These are phyloP conservation scores for Hyposmocoma kahamanoa DNA, from an alignment of 1,140 invertebrate genomes.

Conservation along the genomic window DNA sequence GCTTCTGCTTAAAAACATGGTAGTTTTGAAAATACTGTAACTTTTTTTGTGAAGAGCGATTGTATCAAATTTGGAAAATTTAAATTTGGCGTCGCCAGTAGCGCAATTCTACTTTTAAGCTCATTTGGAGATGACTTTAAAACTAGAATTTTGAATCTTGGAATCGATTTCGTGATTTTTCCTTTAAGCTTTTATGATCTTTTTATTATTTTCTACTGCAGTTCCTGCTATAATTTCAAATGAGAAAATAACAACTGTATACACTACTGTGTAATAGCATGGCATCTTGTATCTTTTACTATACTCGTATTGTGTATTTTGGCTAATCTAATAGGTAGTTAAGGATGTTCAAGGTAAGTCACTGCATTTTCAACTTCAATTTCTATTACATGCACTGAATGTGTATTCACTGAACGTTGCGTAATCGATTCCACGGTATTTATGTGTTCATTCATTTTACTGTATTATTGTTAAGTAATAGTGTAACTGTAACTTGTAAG, in stretches of 20 bases:
- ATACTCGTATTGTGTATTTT: no score
- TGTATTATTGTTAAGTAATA: constrained; percentile 12
- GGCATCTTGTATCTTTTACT: no score
- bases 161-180: constrained; percentile 58
- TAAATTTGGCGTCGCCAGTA: constrained; percentile 6
- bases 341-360: no score
- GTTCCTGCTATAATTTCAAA: no score
- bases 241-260: no score
- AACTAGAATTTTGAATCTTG: constrained; percentile 26
- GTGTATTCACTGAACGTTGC: constrained; percentile 23
- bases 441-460: constrained; percentile 23
- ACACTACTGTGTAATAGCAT: no score
- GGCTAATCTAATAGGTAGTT: no score
- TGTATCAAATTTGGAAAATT: background rate
- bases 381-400: constrained; percentile 17
- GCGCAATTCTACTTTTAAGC: background rate
- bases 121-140: background rate
- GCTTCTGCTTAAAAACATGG: constrained; percentile 14
- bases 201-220: no score
- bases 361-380: no score
- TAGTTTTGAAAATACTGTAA: background rate
- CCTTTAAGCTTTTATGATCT: constrained; percentile 23
- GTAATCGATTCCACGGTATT: constrained; percentile 63
- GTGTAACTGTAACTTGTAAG: constrained; percentile 9
- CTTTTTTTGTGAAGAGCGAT: background rate